These are phyloP conservation scores for Tetragonisca angustula DNA, from an alignment of 2,888 invertebrate genomes.

Conservation along the genomic window DNA sequence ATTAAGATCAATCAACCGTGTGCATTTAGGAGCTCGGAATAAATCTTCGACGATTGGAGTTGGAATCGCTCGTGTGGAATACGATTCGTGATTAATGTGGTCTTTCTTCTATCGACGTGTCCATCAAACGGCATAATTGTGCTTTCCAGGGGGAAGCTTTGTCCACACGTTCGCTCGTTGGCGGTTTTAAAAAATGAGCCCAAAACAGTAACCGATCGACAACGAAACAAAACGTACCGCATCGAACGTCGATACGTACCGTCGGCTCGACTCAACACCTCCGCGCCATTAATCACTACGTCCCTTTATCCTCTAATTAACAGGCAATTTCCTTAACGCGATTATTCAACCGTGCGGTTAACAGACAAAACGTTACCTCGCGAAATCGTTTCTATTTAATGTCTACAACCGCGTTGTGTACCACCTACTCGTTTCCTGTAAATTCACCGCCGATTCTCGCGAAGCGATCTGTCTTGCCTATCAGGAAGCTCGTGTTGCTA, in stretches of 20 bases:
- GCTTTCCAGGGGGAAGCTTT: constrained; percentile 22
- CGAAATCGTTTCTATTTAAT: constrained; percentile 60
- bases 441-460: constrained; percentile 63
- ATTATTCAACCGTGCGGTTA: constrained; percentile 64
- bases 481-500: constrained; percentile 67
- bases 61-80: constrained; percentile 12
- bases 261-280: constrained; percentile 40
- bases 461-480: constrained; percentile 67
- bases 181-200: constrained; percentile 33
- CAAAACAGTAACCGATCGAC: constrained; percentile 38
- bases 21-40: constrained; percentile 52
- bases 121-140: constrained; percentile 61
- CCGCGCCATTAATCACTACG: constrained; percentile 49
- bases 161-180: constrained; percentile 36
- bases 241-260: constrained; percentile 15
- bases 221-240: constrained; percentile 28
- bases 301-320: constrained; percentile 58
- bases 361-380: constrained; percentile 56
- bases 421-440: constrained; percentile 70
- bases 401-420: constrained; percentile 34
- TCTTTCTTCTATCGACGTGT: constrained; percentile 57
- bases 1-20: constrained; percentile 70
- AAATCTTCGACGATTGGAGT: constrained; percentile 41
- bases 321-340: constrained; percentile 54
- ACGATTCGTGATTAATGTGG: constrained; percentile 65